Percentiles rank a stretch among this genome's conserved stretches.
Evolutionary conservation across 2,797 vertebrate species (phyloP).

Genomic region (Momotus momota): DNA sequence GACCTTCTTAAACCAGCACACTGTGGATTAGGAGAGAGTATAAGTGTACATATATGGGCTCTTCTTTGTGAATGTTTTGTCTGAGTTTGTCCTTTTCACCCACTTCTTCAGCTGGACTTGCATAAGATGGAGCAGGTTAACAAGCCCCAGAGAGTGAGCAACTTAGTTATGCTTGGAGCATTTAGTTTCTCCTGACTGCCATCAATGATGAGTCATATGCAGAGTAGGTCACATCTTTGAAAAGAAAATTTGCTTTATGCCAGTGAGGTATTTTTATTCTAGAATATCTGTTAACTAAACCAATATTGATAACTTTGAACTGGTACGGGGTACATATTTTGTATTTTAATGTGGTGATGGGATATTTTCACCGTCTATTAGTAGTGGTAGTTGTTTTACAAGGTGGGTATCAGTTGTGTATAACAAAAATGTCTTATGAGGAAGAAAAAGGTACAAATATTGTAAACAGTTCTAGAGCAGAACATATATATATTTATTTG

Average conservation of each 20-base stretch:
- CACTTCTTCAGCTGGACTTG: not conserved
- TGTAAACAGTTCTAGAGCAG: not conserved
- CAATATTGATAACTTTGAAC: not conserved
- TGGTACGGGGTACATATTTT: not conserved
- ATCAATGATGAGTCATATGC: not conserved
- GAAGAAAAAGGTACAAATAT: not conserved
- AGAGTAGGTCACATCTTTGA: not conserved
- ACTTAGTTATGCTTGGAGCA: not conserved
- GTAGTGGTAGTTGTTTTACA: not conserved
- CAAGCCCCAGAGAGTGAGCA: not conserved
- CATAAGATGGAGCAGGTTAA: not conserved
- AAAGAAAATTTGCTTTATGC: not conserved
- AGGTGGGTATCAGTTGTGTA: not conserved
- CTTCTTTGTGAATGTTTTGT: not conserved
- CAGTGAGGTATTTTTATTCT: not conserved
- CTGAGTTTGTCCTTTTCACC: conserved; percentile 1
- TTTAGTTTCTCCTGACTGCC: not conserved
- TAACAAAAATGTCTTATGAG: not conserved
- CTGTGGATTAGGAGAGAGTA: not conserved
- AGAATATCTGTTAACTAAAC: not conserved
- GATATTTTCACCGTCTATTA: not conserved
- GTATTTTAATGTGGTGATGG: not conserved
- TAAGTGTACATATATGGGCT: not conserved
- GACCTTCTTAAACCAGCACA: not conserved
- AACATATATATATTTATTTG: not conserved